Base-by-base conservation (phyloP, 1,140 invertebrate species). In the Macrostomum lignano region DNA sequence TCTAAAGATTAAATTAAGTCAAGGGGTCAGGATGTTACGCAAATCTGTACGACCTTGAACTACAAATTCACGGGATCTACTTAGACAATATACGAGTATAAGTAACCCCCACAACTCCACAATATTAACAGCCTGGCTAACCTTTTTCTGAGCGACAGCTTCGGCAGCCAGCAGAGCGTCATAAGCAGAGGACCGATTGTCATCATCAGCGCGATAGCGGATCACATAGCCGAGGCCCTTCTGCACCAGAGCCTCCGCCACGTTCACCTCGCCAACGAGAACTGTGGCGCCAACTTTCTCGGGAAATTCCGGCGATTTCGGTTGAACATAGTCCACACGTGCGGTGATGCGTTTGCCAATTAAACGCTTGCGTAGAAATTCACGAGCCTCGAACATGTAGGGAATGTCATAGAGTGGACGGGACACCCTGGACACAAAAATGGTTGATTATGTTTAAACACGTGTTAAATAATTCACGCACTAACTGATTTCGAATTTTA, bases 401-500 rank as follows among this genome's bases (percentile, higher is more conserved):
- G 86, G 86, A 45, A 93, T 75, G 46, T 96, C 86, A 51, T 94
- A 98, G 0, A 96, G 64, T 1, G 81, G 77, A n/a, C n/a, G n/a
- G n/a, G n/a, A n/a, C n/a, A n/a, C n/a, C n/a, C n/a, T n/a, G n/a
- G n/a, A n/a, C n/a, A n/a, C n/a, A n/a, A n/a, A n/a, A n/a, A n/a
- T n/a, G n/a, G n/a, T n/a, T n/a, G n/a, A n/a, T n/a, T n/a, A n/a
- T n/a, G n/a, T n/a, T n/a, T n/a, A n/a, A n/a, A n/a, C n/a, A n/a
- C n/a, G n/a, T n/a, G n/a, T n/a, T n/a, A n/a, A n/a, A n/a, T n/a
- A n/a, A n/a, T n/a, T n/a, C n/a, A n/a, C n/a, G n/a, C n/a, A n/a
- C n/a, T n/a, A n/a, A n/a, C n/a, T n/a, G n/a, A n/a, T n/a, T n/a
- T n/a, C n/a, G n/a, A n/a, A n/a, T n/a, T n/a, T n/a, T n/a, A n/a